These are phyloP conservation scores for Zalophus californianus DNA, from an alignment of 2,797 vertebrate genomes.

Conservation along the genomic window DNA sequence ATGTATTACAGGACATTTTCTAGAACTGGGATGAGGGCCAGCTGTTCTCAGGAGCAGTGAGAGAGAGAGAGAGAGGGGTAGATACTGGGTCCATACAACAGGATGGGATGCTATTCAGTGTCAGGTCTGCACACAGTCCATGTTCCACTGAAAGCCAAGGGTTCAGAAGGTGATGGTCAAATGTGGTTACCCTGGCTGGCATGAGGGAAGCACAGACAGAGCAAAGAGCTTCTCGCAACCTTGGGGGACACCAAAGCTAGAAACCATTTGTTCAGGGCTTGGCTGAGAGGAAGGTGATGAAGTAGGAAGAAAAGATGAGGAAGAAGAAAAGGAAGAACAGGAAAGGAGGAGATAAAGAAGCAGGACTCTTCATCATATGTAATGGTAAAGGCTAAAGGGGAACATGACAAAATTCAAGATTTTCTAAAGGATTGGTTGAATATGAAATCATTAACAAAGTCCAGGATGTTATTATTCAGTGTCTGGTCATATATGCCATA, in stretches of 20 bases:
- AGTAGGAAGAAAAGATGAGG: background rate
- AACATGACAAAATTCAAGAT: background rate
- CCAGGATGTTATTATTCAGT: background rate
- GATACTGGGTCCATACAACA: fast-evolving
- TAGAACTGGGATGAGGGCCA: background rate
- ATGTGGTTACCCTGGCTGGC: background rate
- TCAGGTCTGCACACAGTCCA: background rate
- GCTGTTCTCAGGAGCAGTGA: background rate
- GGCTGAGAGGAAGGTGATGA: background rate
- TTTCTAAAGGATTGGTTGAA: background rate
- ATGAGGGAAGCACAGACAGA: background rate
- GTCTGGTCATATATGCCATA: background rate
- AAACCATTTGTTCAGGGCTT: background rate
- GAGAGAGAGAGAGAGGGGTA: background rate
- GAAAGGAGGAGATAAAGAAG: background rate
- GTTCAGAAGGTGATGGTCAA: background rate
- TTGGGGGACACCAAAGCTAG: background rate
- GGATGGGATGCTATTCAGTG: background rate
- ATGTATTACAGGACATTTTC: background rate
- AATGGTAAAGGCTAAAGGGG: background rate
- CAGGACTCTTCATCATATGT: background rate
- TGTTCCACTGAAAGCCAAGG: background rate
- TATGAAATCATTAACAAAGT: background rate
- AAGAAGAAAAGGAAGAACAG: background rate
- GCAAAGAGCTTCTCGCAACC: background rate